Base-by-base conservation (phyloP, 2,888 invertebrate genomes). In the Dolichomitus sp. region DNA sequence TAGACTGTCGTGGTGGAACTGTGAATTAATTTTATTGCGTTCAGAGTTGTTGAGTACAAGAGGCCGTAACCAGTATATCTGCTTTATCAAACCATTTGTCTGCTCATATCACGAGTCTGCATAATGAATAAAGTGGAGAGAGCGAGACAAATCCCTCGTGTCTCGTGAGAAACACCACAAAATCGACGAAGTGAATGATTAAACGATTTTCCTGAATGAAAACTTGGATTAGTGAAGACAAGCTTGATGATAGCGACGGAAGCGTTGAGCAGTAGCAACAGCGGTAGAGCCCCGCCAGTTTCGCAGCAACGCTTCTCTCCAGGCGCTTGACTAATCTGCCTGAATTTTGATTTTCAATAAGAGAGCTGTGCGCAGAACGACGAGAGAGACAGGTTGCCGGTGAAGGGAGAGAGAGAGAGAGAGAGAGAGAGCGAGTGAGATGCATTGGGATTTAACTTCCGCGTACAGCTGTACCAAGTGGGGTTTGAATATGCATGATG, bases 321-420 rank as follows among this genome's bases (percentile, higher is more conserved):
- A 82, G 82, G 84, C 83, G 78, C 83, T 76, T 70, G 84, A 91
- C 90, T 91, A 92, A 92, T 92, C 91, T 89, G 87, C 88, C 87
- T 90, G 91, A 92, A 93, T 93, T 93, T 92, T 93, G 92, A 93
- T 92, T 93, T 92, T 92, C 93, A 93, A 93, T 92, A 92, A 92
- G 91, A 89, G 88, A 86, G 77, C 54, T 75, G 59, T 65, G 68
- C 61, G 76, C 80, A 50, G 66, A 63, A 48, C 66, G 63, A 37
- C 33, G 82, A 12, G 76, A 37, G 72, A 40, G 79, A 78, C 50
- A 45, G 82, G 30, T 19, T 54, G 48, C 40, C 11, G 66, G 23
- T 63, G 65, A 66, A 50, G 61, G 78, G 81, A 7, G 70, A 30
- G 80, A 76, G 48, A 48, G 80, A 37, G n/a, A 63, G 50, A 19